A percentile compares a stretch with the other conserved stretches of the same genome.
Evolutionary conservation across 2,797 vertebrate species (phyloP).

Genomic region (Pteronotus mesoamericanus): DNA sequence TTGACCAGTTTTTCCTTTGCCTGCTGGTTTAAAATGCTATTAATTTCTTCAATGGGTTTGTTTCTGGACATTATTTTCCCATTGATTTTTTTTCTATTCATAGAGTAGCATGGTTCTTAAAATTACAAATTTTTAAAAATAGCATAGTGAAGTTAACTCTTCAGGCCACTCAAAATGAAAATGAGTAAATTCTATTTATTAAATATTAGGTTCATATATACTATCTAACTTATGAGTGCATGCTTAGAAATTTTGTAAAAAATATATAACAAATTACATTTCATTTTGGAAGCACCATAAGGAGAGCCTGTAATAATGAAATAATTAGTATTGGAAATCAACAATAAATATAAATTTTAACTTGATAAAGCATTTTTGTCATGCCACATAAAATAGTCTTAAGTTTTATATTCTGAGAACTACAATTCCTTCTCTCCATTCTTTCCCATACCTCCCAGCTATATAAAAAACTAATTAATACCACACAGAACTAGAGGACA

Average conservation of each 20-base stretch:
- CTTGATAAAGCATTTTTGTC: neutral
- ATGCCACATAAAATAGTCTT: conserved; percentile 4
- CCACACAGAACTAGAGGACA: neutral
- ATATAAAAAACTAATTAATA: neutral
- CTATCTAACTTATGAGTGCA: neutral
- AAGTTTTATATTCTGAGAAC: neutral
- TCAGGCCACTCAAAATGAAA: neutral
- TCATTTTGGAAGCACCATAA: neutral
- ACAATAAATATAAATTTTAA: neutral
- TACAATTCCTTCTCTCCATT: neutral
- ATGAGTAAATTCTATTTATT: neutral
- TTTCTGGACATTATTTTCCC: neutral
- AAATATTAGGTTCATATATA: neutral
- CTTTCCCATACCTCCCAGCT: neutral
- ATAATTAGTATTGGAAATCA: neutral
- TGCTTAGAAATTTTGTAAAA: neutral
- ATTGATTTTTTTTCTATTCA: neutral
- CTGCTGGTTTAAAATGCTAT: neutral
- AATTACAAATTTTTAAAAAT: neutral
- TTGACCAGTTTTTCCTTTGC: neutral
- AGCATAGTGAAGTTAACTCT: neutral
- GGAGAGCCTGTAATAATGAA: neutral
- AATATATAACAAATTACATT: neutral
- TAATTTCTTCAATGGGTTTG: neutral
- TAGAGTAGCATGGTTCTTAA: neutral